A percentile compares a stretch with the other conserved stretches of the same genome.
These are phyloP conservation scores for Sardinella longiceps DNA, from an alignment of 2,797 vertebrate genomes.

Conservation along the genomic window DNA sequence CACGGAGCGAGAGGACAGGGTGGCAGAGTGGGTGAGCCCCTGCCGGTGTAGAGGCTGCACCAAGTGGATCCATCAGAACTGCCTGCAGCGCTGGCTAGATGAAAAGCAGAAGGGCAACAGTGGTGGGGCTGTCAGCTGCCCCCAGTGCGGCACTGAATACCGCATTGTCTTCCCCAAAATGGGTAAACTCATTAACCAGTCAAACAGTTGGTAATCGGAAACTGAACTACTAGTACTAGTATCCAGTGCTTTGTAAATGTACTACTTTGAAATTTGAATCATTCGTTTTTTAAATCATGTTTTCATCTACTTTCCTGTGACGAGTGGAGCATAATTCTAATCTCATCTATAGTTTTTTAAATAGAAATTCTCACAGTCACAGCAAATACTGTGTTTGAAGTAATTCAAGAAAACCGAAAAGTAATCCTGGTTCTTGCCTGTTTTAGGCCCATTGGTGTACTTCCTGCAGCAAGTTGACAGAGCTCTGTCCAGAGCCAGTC, in stretches of 20 bases:
- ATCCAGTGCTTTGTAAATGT: background rate
- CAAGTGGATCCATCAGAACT: constrained; percentile 83
- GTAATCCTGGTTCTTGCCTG: background rate
- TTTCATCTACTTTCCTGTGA: background rate
- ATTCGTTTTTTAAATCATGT: too few species aligned
- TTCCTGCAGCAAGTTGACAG: constrained; percentile 77
- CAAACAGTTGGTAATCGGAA: background rate
- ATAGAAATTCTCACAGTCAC: background rate
- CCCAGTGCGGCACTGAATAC: constrained; percentile 78
- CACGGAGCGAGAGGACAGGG: constrained; percentile 73
- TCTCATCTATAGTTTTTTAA: background rate
- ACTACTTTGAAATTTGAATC: background rate
- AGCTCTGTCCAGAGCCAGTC: constrained; percentile 71
- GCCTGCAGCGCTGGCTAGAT: constrained; percentile 82
- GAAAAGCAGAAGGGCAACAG: constrained; percentile 80
- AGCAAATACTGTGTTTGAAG: background rate
- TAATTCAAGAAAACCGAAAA: background rate
- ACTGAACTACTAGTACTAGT: background rate
- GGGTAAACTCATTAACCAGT: constrained; percentile 57
- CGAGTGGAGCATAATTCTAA: background rate
- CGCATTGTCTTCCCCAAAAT: constrained; percentile 76
- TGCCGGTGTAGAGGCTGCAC: constrained; percentile 81
- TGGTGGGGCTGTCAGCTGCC: constrained; percentile 71
- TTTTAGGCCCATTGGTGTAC: constrained; percentile 75
- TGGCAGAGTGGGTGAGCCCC: constrained; percentile 79